Evolutionary conservation across 2,113 vertebrate genomes (phyloP), one percentile per base, ranked within the genome.

Genomic region (Catagonus wagneri): DNA sequence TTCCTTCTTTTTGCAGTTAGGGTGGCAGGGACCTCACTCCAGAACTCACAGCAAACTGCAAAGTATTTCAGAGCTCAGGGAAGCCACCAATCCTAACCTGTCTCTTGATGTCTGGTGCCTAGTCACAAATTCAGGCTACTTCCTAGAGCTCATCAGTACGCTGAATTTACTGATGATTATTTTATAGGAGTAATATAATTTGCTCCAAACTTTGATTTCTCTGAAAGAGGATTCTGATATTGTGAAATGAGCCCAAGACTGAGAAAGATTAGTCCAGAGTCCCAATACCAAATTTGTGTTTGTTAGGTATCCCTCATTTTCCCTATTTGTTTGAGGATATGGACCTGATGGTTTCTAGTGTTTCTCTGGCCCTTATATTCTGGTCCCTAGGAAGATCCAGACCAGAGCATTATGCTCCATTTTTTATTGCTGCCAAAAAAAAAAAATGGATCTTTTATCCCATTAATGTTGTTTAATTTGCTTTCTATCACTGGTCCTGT

Each of bases 161-260:
- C 1, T 58, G 20, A 79, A 63, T 8, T 63, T 91, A 72, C 54
- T n/a, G 16, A 68, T 91, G 54, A 34, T 52, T 72, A 13, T 10
- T 92, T 88, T 44, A 74, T 88, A 27, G n/a, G 61, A 27, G 25
- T 52, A 52, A 71, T 87, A 29, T 15, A 25, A n/a, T 85, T 80
- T 80, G 69, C 69, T 80, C 60, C 23, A 89, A 91, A 84, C 25
- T 74, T 88, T 39, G 6, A n/a, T 84, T 93, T 84, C 29, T 88
- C 54, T 63, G 22, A 89, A 91, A 76, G 19, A 90, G 25, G 9
- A 52, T n/a, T 84, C 63, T 78, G 25, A 60, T 79, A 74, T 39
- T 83, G 17, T 72, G 3, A 25, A 61, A 90, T 87, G 75, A 95
- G 6, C 10, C 2, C 32, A 54, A 19, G 58, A 14, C 3, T 19